Conservation (phyloP, 2,888 invertebrate species). For the Luperina nickerlii region DNA sequence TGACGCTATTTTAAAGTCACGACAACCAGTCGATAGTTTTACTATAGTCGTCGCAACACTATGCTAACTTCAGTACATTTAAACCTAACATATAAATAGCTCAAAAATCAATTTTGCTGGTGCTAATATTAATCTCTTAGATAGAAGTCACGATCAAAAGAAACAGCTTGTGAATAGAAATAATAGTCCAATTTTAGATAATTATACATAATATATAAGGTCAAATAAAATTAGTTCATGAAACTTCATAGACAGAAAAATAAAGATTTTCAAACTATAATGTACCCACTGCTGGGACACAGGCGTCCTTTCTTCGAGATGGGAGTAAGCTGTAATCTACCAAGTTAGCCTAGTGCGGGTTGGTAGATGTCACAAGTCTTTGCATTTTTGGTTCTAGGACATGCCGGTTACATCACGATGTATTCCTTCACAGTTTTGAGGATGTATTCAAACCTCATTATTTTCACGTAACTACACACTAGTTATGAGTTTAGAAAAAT, state of each 20-base stretch:
- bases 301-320: neutral
- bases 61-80: constrained; percentile 9
- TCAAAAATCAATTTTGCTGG: constrained; percentile 67
- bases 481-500: neutral
- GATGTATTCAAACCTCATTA: neutral
- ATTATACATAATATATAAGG: constrained; percentile 18
- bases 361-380: too few species aligned
- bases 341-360: neutral
- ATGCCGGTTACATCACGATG: neutral
- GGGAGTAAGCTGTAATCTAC: neutral
- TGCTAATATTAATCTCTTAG: constrained; percentile 66
- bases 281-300: neutral
- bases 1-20: neutral
- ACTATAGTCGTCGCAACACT: constrained; percentile 10
- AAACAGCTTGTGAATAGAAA: constrained; percentile 47
- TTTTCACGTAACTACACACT: neutral
- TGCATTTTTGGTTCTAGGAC: neutral
- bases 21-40: neutral
- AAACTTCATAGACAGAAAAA: neutral
- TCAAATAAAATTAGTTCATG: neutral
- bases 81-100: constrained; percentile 42
- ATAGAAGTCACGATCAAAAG: constrained; percentile 39
- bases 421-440: neutral
- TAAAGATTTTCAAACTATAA: neutral
- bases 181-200: constrained; percentile 62